A percentile compares a stretch with the other conserved stretches of the same genome.
These are phyloP conservation scores for Zophobas morio DNA, from an alignment of 1,140 invertebrate genomes.

Conservation along the genomic window DNA sequence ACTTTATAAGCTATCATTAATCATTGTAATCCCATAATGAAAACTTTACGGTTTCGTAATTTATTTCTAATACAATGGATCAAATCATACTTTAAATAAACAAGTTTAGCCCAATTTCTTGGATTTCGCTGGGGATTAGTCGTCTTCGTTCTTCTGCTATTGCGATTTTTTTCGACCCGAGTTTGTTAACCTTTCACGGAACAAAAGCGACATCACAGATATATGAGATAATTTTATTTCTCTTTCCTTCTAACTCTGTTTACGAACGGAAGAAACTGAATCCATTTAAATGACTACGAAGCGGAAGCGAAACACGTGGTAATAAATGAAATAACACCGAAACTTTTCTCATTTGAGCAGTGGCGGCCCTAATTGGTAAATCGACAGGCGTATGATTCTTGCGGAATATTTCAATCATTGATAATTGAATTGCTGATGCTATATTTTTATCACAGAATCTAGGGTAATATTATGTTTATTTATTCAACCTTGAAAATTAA, in stretches of 20 bases:
- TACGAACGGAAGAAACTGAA: background rate
- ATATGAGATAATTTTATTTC: constrained; percentile 23
- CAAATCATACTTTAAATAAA: constrained; percentile 35
- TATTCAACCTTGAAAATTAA: too few species aligned
- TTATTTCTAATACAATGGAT: constrained; percentile 21
- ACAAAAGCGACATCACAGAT: constrained; percentile 17
- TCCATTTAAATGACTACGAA: background rate
- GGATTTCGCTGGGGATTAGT: background rate
- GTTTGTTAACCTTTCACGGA: constrained; percentile 36
- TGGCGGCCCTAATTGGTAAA: too few species aligned
- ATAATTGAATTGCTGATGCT: too few species aligned
- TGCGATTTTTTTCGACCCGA: background rate
- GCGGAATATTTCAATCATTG: too few species aligned
- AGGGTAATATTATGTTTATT: too few species aligned
- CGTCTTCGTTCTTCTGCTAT: background rate
- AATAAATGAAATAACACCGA: too few species aligned
- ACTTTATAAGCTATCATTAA: constrained; percentile 33
- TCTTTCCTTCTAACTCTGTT: constrained; percentile 13
- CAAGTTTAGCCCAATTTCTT: constrained; percentile 26
- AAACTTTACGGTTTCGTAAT: constrained; percentile 30
- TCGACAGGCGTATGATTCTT: too few species aligned
- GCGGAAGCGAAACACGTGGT: background rate
- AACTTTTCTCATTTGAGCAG: too few species aligned
- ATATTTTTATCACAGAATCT: too few species aligned
- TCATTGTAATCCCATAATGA: constrained; percentile 35